phyloP scores from a whole-genome alignment of 2,888 invertebrate species.

The Leptinotarsa haldemani region DNA sequence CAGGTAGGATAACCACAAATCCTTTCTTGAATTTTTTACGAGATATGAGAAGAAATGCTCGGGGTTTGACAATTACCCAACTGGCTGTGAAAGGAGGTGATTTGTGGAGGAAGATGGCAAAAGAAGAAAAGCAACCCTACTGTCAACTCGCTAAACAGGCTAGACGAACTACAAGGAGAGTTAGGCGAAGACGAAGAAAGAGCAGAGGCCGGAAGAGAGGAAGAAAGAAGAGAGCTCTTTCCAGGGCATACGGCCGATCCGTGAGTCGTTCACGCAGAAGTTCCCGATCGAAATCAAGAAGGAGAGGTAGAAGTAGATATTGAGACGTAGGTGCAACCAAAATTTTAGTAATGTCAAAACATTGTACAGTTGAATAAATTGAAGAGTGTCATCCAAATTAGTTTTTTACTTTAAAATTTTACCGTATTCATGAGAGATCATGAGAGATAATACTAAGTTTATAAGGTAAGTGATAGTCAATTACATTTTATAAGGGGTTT shows the following conservation, averaged over 20 bases:
- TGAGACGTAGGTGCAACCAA: neutral
- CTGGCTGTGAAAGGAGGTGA: constrained; percentile 40
- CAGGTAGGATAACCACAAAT: constrained; percentile 43
- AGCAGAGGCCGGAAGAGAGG: constrained; percentile 25
- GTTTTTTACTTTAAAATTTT: neutral
- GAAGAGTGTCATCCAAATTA: neutral
- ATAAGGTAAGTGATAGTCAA: no score
- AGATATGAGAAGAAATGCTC: constrained; percentile 40
- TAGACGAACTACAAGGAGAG: constrained; percentile 16
- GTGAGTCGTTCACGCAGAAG: constrained; percentile 5
- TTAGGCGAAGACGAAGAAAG: constrained; percentile 3
- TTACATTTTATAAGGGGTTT: no score
- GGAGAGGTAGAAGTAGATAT: neutral
- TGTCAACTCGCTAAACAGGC: constrained; percentile 40
- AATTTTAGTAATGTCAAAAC: neutral
- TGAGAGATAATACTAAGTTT: no score
- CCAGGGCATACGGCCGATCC: neutral
- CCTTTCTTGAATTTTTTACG: constrained; percentile 48
- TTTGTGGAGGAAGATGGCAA: constrained; percentile 45
- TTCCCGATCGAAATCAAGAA: constrained; percentile 2
- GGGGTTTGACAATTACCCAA: constrained; percentile 31
- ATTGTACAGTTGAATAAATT: constrained; percentile 10
- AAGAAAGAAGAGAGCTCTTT: constrained; percentile 12
- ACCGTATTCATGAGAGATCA: no score
- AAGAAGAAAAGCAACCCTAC: constrained; percentile 41